phyloP scores from a whole-genome alignment of 2,113 vertebrate genomes.

The Thamnaconus septentrionalis region DNA sequence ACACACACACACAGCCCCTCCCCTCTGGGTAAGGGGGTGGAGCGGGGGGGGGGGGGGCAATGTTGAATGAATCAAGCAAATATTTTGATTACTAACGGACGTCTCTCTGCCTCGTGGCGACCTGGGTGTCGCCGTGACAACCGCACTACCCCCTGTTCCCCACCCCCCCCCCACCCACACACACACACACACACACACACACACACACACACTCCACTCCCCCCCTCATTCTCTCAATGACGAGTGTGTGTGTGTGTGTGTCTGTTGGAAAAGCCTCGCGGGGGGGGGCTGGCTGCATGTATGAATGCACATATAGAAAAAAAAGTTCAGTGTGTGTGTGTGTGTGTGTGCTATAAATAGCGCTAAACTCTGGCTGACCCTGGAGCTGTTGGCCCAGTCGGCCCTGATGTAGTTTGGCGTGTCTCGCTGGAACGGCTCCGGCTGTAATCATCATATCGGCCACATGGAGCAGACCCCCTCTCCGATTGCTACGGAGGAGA shows the following conservation, averaged over 20 bases:
- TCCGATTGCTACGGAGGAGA: constrained; percentile 23
- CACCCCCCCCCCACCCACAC: too few species aligned
- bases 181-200: too few species aligned
- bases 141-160: not conserved
- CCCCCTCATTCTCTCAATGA: constrained; percentile 29
- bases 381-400: constrained; percentile 6
- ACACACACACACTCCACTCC: not conserved
- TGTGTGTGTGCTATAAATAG: constrained; percentile 53
- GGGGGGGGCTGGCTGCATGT: constrained; percentile 13
- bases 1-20: not conserved
- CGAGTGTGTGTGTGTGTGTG: constrained; percentile 3
- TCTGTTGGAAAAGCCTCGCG: constrained; percentile 11
- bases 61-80: constrained; percentile 37
- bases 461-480: constrained; percentile 16
- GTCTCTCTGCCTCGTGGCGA: constrained; percentile 41
- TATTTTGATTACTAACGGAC: constrained; percentile 56
- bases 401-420: constrained; percentile 51
- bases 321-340: constrained; percentile 4
- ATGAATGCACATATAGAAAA: constrained; percentile 14
- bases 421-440: constrained; percentile 28
- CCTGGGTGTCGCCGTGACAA: constrained; percentile 20
- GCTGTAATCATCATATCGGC: constrained; percentile 42
- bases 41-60: not conserved
- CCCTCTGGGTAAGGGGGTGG: too few species aligned
- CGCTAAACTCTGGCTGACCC: constrained; percentile 62